Conservation (phyloP, 2,113 vertebrate species). For the Bombycilla garrulus region DNA sequence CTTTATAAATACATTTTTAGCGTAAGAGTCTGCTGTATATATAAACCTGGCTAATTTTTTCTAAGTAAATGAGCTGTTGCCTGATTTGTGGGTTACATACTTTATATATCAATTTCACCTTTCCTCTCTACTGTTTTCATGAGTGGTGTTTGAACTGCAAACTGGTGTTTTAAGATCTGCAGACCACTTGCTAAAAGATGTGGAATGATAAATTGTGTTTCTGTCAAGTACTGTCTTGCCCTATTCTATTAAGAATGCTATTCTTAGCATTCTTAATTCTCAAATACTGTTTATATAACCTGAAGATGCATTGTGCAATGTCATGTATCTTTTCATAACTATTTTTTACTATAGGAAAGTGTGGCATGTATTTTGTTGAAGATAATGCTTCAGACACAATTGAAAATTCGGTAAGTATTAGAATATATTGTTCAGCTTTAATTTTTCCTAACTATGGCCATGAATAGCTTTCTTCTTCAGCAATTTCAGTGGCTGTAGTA, state of each 20-base stretch:
- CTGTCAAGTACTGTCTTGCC: background rate
- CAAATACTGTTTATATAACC: background rate
- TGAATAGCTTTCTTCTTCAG: background rate
- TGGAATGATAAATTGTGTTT: background rate
- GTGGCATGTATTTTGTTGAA: slow-evolving; percentile 99
- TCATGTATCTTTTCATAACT: background rate
- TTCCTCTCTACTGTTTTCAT: background rate
- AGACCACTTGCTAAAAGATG: background rate
- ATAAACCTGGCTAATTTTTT: background rate
- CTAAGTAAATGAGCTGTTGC: background rate
- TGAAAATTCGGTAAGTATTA: slow-evolving; percentile 82
- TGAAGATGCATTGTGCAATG: background rate
- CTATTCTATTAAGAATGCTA: background rate
- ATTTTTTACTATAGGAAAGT: slow-evolving; percentile 84
- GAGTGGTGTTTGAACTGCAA: background rate
- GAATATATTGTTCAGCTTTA: background rate
- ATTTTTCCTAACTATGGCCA: background rate
- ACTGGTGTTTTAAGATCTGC: background rate
- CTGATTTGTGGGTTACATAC: background rate
- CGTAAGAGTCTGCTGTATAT: background rate
- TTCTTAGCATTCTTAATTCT: background rate
- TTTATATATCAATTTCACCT: background rate
- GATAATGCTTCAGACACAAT: slow-evolving; percentile 89
- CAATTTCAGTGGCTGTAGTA: background rate
- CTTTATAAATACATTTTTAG: background rate